phyloP scores from a whole-genome alignment of 2,888 invertebrate genomes.

The Sinhomidia bicolor region DNA sequence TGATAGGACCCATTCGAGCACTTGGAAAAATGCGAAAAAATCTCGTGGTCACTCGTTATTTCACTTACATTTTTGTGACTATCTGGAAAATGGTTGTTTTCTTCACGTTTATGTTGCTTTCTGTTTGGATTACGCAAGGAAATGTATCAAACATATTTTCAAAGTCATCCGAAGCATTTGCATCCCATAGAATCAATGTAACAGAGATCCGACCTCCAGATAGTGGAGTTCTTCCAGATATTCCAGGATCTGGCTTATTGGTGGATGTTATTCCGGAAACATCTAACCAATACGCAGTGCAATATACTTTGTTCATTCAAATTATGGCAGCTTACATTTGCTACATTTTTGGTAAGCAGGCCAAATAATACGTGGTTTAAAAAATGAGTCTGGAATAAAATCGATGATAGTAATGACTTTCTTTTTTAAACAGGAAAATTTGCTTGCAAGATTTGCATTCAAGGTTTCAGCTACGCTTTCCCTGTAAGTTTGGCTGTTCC shows the following conservation, averaged over 20 bases:
- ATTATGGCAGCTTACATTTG: constrained; percentile 92
- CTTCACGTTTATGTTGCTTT: constrained; percentile 85
- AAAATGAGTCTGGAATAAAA: too few relatives aligned
- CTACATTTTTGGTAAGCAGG: constrained; percentile 90
- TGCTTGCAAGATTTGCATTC: constrained; percentile 97
- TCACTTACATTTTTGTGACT: constrained; percentile 94
- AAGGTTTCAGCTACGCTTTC: constrained; percentile 98
- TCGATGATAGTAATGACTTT: not conserved
- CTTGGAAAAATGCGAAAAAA: constrained; percentile 91
- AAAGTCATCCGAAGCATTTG: constrained; percentile 88
- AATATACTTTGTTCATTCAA: constrained; percentile 85
- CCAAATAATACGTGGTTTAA: too few relatives aligned
- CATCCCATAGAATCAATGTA: constrained; percentile 89
- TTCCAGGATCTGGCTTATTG: constrained; percentile 86
- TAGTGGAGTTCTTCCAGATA: constrained; percentile 85
- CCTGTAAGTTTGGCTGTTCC: constrained; percentile 97
- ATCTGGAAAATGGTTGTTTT: constrained; percentile 95
- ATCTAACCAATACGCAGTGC: constrained; percentile 75
- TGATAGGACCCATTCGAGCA: constrained; percentile 81
- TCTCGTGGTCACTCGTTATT: constrained; percentile 89
- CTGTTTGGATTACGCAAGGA: constrained; percentile 88
- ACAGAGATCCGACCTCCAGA: constrained; percentile 84
- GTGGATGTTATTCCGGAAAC: constrained; percentile 77
- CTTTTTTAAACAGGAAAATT: constrained; percentile 87
- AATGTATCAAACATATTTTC: constrained; percentile 90